Conservation (phyloP, 2,888 invertebrate species). For the Thumatha senex region DNA sequence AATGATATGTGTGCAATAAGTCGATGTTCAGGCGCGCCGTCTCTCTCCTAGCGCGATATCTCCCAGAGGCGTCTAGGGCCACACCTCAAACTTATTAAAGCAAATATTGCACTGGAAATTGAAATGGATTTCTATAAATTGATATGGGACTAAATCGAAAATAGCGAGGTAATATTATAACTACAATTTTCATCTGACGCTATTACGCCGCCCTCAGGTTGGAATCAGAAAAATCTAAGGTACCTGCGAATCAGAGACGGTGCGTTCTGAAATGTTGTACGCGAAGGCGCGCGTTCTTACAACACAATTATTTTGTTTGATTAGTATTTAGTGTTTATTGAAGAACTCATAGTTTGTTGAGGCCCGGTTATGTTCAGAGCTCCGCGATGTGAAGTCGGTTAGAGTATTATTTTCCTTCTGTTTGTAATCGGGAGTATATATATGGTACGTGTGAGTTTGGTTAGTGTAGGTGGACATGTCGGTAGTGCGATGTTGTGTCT, state of each 20-base stretch:
- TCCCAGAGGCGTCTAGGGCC: constrained; percentile 52
- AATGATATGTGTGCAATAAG: constrained; percentile 66
- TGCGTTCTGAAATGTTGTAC: constrained; percentile 53
- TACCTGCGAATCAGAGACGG: constrained; percentile 34
- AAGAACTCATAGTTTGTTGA: constrained; percentile 51
- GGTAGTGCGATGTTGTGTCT: constrained; percentile 80
- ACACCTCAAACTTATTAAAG: constrained; percentile 37
- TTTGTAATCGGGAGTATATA: constrained; percentile 61
- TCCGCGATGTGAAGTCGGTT: constrained; percentile 53
- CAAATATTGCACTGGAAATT: constrained; percentile 36
- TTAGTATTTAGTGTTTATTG: constrained; percentile 66
- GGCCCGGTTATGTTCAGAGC: constrained; percentile 56
- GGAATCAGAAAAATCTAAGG: constrained; percentile 3
- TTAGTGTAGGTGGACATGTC: constrained; percentile 72
- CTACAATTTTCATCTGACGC: constrained; percentile 13
- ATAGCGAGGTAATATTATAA: constrained; percentile 18
- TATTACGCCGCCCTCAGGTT: constrained; percentile 8
- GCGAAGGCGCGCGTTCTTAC: constrained; percentile 79
- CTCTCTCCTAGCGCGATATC: constrained; percentile 46
- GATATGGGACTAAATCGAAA: constrained; percentile 21
- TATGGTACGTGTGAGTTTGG: constrained; percentile 56
- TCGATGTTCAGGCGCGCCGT: constrained; percentile 56
- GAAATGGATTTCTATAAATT: constrained; percentile 36
- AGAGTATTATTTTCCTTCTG: constrained; percentile 52
- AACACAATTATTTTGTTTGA: constrained; percentile 76